Conservation (phyloP, 1,140 invertebrate species). For the Antheraea mylitta region DNA sequence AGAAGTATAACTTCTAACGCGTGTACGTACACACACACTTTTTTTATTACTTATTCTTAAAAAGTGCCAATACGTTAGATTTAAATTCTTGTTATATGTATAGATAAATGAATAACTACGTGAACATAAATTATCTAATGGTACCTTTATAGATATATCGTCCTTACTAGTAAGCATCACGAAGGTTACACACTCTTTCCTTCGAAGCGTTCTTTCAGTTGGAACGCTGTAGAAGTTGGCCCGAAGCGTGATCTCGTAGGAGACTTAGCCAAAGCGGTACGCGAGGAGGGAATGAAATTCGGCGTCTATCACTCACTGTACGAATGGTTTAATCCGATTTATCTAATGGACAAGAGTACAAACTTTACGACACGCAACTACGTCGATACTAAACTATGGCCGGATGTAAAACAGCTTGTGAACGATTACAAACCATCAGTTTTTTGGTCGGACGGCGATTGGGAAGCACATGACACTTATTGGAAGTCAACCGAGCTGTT, state of each 20-base stretch:
- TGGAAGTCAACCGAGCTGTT: constrained; percentile 90
- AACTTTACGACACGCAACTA: constrained; percentile 85
- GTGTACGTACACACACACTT: no score
- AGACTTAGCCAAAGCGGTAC: constrained; percentile 86
- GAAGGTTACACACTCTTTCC: constrained; percentile 96
- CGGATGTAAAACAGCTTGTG: constrained; percentile 87
- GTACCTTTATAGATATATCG: constrained; percentile 84
- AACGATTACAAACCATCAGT: constrained; percentile 92
- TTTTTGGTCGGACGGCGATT: constrained; percentile 96
- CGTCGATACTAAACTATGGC: constrained; percentile 84
- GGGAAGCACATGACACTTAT: constrained; percentile 90
- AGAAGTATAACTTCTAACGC: no score
- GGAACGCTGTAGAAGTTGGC: constrained; percentile 94
- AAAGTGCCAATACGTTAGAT: no score
- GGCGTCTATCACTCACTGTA: constrained; percentile 94
- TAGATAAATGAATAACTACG: no score
- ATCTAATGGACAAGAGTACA: constrained; percentile 85
- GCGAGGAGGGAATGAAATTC: constrained; percentile 85
- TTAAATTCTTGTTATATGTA: no score
- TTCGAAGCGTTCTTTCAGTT: constrained; percentile 91
- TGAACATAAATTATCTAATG: no score
- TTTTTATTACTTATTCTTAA: no score
- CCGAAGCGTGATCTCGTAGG: constrained; percentile 90
- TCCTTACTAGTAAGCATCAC: constrained; percentile 96
- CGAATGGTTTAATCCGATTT: constrained; percentile 96